Conservation (phyloP, 2,888 invertebrate genomes). For the Synanthedon andrenaeformis region DNA sequence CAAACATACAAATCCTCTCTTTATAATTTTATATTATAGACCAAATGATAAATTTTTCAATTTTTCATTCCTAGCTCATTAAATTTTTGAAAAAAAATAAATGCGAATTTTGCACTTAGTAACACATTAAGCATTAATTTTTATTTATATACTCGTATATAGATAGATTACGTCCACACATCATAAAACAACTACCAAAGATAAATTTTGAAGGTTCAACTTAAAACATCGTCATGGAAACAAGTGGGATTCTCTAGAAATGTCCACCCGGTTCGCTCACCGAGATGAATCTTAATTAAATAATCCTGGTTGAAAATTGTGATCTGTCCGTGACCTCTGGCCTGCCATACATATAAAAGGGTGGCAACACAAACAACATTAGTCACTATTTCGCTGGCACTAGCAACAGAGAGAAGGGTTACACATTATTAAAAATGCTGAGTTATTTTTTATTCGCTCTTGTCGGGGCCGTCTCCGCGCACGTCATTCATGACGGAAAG, state of each 20-base stretch:
- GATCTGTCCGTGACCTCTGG: conserved; percentile 39
- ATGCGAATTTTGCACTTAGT: no score
- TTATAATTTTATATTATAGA: no score
- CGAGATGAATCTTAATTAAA: conserved; percentile 27
- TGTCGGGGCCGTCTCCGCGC: conserved; percentile 34
- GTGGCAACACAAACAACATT: conserved; percentile 10
- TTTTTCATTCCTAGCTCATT: no score
- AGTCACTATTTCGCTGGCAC: conserved; percentile 26
- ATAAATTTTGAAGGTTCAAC: no score
- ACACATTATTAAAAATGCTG: conserved; percentile 24
- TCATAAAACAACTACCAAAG: no score
- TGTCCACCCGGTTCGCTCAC: conserved; percentile 7
- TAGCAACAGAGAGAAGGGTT: conserved; percentile 9
- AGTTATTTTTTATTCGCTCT: conserved; percentile 26
- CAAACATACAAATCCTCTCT: no score
- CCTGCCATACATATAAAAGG: conserved; percentile 33
- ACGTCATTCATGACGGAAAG: conserved; percentile 33
- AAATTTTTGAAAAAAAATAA: no score
- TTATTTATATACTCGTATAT: no score
- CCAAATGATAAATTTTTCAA: no score
- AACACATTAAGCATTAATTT: no score
- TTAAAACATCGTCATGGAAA: not conserved
- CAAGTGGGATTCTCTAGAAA: conserved; percentile 17
- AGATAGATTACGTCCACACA: not conserved
- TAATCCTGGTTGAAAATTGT: conserved; percentile 35